Evolutionary conservation across 1,140 invertebrate species (phyloP), one percentile per base, ranked within the genome.

Genomic region (Ephestia elutella): DNA sequence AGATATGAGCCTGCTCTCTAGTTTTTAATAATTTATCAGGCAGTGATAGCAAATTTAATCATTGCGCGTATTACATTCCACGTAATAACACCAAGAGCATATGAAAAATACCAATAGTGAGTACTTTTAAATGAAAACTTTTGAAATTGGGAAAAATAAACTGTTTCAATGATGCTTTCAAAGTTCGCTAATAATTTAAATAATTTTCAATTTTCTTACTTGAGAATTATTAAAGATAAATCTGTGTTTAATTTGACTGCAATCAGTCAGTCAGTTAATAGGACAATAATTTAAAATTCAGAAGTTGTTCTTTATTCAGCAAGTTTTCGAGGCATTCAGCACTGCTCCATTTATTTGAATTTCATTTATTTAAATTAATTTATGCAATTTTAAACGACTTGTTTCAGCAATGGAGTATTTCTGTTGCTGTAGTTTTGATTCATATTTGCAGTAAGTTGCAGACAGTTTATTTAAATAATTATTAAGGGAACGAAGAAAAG

Each of bases 351-450:
- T 44, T 44, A 44, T 44, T 44, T 44, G 38, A 44, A 44, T 44
- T 44, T 44, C 38, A 44, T 44, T 44, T 44, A 44, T 44, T 44
- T 44, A 44, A 44, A 44, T 44, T 44, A 44, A 44, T 44, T 44
- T 44, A 44, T 44, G 38, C 38, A 44, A 44, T 44, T 44, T 38
- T 7, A 44, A 9, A 1, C 13, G 38, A 10, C 38, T 44, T 44
- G 38, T 15, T 44, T 44, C 38, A 15, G 38, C n/a, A 15, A n/a
- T 1, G 38, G 13, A 13, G 10, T 44, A 44, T 44, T 44, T 4
- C 2, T n/a, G 38, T 17, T n/a, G 15, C 38, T 44, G n/a, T 15
- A 44, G 38, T 44, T 44, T 17, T 44, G 38, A 44, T 44, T 44
- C 15, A 44, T 44, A 44, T 44, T n/a, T 15, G 13, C 5, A 44